phyloP scores from a whole-genome alignment of 1,140 invertebrate species.

The Latrodectus geometricus region DNA sequence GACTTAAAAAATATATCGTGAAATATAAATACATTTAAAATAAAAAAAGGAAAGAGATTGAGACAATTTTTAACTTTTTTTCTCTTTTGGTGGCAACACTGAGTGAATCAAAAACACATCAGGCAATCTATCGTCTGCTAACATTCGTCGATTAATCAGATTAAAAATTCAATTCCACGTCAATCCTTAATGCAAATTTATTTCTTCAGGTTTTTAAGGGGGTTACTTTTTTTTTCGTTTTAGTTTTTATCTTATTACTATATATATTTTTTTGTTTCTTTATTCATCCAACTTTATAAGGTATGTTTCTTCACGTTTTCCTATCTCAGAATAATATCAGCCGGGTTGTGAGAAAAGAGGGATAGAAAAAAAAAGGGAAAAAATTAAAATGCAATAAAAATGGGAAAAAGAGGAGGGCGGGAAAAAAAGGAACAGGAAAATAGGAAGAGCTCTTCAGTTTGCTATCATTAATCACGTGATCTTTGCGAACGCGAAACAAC shows the following conservation, averaged over 20 bases:
- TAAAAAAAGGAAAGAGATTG: conserved; percentile 32
- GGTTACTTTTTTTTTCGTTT: conserved; percentile 25
- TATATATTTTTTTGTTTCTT: conserved; percentile 20
- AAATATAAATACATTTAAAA: conserved; percentile 55
- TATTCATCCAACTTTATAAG: background rate
- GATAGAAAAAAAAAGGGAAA: conserved; percentile 26
- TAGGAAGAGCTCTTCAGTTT: conserved; percentile 58
- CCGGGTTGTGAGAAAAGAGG: background rate
- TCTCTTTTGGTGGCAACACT: conserved; percentile 30
- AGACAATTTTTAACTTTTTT: conserved; percentile 48
- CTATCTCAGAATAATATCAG: conserved; percentile 57
- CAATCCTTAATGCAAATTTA: conserved; percentile 63
- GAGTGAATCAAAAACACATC: conserved; percentile 60
- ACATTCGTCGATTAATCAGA: conserved; percentile 60
- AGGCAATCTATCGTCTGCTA: conserved; percentile 56
- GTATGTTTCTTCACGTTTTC: conserved; percentile 10
- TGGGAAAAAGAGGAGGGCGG: conserved; percentile 27
- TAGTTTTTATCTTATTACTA: conserved; percentile 43
- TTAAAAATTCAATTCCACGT: conserved; percentile 62
- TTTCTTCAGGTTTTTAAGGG: conserved; percentile 44
- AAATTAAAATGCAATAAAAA: conserved; percentile 13
- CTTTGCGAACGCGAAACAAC: conserved; percentile 56
- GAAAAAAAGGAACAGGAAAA: background rate
- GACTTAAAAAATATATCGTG: conserved; percentile 4
- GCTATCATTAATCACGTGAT: conserved; percentile 62